Percentiles rank a stretch among this genome's conserved stretches.
These are phyloP conservation scores for Dione vanillae DNA, from an alignment of 2,888 invertebrate species.

Conservation along the genomic window DNA sequence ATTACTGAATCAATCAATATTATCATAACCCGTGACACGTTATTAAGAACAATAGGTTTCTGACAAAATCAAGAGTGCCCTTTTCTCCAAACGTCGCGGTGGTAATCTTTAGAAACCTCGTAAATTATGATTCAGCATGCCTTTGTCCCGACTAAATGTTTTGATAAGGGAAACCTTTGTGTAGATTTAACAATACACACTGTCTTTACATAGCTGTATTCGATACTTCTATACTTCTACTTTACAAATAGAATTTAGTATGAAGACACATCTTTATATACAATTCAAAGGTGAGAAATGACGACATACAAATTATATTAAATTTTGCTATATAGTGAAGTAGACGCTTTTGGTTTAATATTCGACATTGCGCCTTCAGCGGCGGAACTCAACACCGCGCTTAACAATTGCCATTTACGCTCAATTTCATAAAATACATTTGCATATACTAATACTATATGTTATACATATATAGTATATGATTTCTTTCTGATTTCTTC, in stretches of 20 bases:
- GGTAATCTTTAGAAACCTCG: conserved; percentile 19
- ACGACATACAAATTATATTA: not conserved
- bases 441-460: no score
- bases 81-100: conserved; percentile 23
- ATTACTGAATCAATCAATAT: not conserved
- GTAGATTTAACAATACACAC: conserved; percentile 24
- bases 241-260: conserved; percentile 5
- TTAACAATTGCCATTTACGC: no score
- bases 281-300: not conserved
- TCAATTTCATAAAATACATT: no score
- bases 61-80: conserved; percentile 16
- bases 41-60: conserved; percentile 2
- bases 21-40: not conserved
- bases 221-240: not conserved
- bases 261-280: not conserved
- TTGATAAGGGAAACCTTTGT: conserved; percentile 41
- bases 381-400: no score
- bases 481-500: not conserved
- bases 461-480: no score
- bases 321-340: not conserved
- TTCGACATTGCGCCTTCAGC: no score
- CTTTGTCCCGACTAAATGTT: conserved; percentile 39
- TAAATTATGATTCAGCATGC: conserved; percentile 38
- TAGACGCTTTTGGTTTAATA: no score
- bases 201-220: conserved; percentile 16